phyloP scores from a whole-genome alignment of 2,113 vertebrate genomes.

The Trogon melanurus region DNA sequence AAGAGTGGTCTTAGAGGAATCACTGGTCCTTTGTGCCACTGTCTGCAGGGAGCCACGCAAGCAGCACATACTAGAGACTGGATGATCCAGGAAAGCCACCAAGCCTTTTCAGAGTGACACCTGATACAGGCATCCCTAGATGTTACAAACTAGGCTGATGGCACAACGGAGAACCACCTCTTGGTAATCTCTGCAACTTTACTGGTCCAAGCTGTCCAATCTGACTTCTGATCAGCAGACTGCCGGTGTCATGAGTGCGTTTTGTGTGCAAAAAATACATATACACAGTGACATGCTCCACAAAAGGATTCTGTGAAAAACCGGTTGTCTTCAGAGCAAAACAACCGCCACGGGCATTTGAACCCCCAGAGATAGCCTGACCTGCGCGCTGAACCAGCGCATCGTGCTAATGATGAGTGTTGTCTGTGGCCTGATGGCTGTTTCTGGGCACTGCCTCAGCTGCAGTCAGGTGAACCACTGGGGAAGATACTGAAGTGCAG shows the following conservation, averaged over 20 bases:
- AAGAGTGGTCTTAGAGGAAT: neutral
- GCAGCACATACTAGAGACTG: neutral
- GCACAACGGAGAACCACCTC: neutral
- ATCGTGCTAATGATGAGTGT: neutral
- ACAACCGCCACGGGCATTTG: neutral
- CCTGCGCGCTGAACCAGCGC: neutral
- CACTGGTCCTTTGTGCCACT: neutral
- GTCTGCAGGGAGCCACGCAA: neutral
- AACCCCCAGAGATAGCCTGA: neutral
- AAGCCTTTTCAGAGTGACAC: neutral
- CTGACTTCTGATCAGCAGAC: neutral
- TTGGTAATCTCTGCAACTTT: neutral
- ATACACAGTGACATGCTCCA: neutral
- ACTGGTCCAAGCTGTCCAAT: neutral
- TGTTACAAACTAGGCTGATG: neutral
- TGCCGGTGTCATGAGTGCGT: neutral
- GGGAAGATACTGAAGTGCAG: neutral
- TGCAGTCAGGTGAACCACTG: neutral
- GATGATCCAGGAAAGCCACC: neutral
- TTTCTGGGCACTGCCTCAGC: neutral
- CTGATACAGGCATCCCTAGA: neutral
- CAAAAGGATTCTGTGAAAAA: neutral
- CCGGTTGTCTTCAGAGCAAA: neutral
- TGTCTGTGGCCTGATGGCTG: neutral
- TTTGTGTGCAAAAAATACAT: neutral